A percentile compares a stretch with the other conserved stretches of the same genome.
Conservation (phyloP, 2,113 vertebrate species). For the Nestor notabilis region DNA sequence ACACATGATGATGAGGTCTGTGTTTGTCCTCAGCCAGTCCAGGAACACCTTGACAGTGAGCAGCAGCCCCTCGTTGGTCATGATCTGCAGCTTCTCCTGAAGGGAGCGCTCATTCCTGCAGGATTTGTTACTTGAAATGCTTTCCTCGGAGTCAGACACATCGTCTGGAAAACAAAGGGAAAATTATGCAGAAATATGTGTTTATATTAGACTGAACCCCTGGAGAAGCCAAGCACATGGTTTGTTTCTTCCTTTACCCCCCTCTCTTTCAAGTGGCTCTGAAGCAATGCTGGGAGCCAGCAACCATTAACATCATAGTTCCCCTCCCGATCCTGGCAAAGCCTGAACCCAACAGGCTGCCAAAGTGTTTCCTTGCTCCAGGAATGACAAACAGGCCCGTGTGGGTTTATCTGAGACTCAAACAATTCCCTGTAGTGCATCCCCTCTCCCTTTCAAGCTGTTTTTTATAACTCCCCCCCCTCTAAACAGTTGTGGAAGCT, state of each 20-base stretch:
- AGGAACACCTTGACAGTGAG: constrained; percentile 94
- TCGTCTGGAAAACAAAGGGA: constrained; percentile 69
- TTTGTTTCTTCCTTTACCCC: background rate
- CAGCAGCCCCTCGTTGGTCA: constrained; percentile 89
- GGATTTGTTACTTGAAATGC: constrained; percentile 85
- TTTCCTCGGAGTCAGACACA: constrained; percentile 88
- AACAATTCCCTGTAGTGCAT: background rate
- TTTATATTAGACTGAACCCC: too few relatives aligned
- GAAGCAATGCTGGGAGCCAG: background rate
- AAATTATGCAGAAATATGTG: too few relatives aligned
- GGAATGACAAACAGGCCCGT: background rate
- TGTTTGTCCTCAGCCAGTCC: constrained; percentile 95
- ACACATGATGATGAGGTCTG: constrained; percentile 94
- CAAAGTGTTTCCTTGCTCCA: constrained; percentile 13
- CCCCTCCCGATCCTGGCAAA: background rate
- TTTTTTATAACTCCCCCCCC: background rate
- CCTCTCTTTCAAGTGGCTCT: background rate
- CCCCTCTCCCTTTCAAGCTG: background rate
- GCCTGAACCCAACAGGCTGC: background rate
- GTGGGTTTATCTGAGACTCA: background rate
- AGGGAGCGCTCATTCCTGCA: constrained; percentile 87
- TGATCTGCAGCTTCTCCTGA: constrained; percentile 88
- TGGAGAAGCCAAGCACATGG: background rate
- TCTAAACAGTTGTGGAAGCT: fast-evolving
- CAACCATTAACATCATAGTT: background rate